These are phyloP conservation scores for Eubucco bourcierii DNA, from an alignment of 2,113 vertebrate species.

Conservation along the genomic window DNA sequence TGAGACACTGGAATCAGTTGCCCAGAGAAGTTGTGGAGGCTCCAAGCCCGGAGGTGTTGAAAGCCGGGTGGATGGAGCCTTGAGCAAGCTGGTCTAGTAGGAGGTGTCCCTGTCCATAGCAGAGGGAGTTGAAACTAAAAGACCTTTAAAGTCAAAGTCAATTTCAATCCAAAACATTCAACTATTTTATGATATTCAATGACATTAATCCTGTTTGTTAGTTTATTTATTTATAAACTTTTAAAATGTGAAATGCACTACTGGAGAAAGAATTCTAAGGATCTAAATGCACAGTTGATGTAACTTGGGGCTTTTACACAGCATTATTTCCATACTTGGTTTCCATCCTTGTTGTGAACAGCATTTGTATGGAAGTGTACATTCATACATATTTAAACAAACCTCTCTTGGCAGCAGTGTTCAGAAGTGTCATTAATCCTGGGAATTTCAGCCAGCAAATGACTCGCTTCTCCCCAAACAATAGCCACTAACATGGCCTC, in stretches of 20 bases:
- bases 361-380: background rate
- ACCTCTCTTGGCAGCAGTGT: background rate
- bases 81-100: too few relatives aligned
- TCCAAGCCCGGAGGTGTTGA: too few relatives aligned
- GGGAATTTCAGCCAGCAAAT: background rate
- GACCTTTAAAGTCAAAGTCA: too few relatives aligned
- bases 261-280: background rate
- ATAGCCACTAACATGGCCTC: background rate
- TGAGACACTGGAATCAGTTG: too few relatives aligned
- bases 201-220: background rate
- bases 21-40: too few relatives aligned
- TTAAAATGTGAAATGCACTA: background rate
- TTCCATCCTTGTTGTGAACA: background rate
- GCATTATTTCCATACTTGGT: background rate
- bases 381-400: constrained; percentile 36
- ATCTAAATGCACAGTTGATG: background rate
- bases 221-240: background rate
- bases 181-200: background rate
- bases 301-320: background rate
- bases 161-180: too few relatives aligned
- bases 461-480: background rate
- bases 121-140: too few relatives aligned
- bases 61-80: too few relatives aligned
- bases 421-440: background rate
- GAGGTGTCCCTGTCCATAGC: too few relatives aligned